Conservation (phyloP, 2,888 invertebrate genomes). For the Pristionchus entomophagus region DNA sequence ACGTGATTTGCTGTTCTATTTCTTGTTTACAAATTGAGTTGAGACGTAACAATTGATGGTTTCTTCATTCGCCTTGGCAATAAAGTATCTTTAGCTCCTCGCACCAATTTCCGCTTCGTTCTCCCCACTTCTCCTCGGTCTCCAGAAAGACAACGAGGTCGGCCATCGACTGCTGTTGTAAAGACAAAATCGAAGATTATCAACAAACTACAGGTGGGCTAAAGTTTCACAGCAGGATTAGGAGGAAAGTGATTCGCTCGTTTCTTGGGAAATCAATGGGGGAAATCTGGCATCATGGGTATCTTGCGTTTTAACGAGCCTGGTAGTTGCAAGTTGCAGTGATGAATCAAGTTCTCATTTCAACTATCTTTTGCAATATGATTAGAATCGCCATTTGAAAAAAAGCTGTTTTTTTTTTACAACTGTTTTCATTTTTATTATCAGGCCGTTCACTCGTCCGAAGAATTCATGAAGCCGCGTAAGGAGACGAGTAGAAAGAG, state of each 20-base stretch:
- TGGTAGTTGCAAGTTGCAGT: too few species aligned
- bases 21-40: too few species aligned
- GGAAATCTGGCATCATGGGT: too few species aligned
- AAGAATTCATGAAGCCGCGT: conserved; percentile 24
- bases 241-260: neutral
- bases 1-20: too few species aligned
- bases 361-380: too few species aligned
- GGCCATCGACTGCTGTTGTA: neutral
- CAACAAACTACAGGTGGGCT: conserved; percentile 37
- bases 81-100: neutral
- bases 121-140: neutral
- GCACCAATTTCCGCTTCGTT: neutral
- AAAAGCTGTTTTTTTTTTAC: too few species aligned
- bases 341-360: too few species aligned
- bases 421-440: too few species aligned
- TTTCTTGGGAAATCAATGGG: neutral
- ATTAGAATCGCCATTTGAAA: too few species aligned
- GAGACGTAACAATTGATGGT: neutral
- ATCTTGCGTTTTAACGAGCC: too few species aligned
- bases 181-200: conserved; percentile 35
- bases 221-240: neutral
- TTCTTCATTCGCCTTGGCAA: neutral
- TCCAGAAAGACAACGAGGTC: neutral
- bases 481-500: neutral
- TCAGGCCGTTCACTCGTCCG: conserved; percentile 32